Evolutionary conservation across 30 jellyfish, hydroid and myxozoan species (phyloP), one percentile per base, ranked within the genome.

Genomic region (Aurelia aurita complex sp. Pacific): DNA sequence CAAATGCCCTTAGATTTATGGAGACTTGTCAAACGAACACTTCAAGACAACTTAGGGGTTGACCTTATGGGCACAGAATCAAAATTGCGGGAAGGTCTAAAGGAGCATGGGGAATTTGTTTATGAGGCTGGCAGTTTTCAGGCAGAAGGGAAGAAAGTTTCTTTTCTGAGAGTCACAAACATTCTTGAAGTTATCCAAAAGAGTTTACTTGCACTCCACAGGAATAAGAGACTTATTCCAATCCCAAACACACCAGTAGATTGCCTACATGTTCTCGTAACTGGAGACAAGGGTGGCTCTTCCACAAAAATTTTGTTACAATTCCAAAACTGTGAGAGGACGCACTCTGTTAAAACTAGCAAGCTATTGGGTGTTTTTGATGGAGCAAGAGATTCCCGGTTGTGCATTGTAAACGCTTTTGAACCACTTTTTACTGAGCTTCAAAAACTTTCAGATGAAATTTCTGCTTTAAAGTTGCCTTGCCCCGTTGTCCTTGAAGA

Each of bases 121-220:
- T 67, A 67, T 2, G 77, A 67, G 57, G 77, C 77, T 67, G 52
- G 77, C 43, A 67, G 14, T n/a, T 67, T 67, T 67, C 60, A 67
- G 52, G 52, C 52, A 33, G 77, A n/a, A n/a, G n/a, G 60, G 19
- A 67, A 67, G 36, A 67, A 67, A 67, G 77, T 67, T n/a, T 9
- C 77, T 4, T 67, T 67, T 33, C 59, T 67, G 59, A 67, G 77
- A 67, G 77, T 67, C 52, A 33, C 60, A 67, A 67, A 33, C 16
- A 67, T 67, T 67, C 77, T 67, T 67, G 77, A 67, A n/a, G 77
- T 67, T 16, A 67, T 67, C 52, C 52, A 67, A 67, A 67, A 67
- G 52, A 67, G 77, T 67, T 59, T 67, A 33, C 77, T 67, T 67
- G 77, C 77, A 67, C 57, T 67, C 2, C 43, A 33, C 77, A 67